A percentile compares a stretch with the other conserved stretches of the same genome.
Evolutionary conservation across 2,797 vertebrate genomes (phyloP).

Genomic region (Myotis planiceps): DNA sequence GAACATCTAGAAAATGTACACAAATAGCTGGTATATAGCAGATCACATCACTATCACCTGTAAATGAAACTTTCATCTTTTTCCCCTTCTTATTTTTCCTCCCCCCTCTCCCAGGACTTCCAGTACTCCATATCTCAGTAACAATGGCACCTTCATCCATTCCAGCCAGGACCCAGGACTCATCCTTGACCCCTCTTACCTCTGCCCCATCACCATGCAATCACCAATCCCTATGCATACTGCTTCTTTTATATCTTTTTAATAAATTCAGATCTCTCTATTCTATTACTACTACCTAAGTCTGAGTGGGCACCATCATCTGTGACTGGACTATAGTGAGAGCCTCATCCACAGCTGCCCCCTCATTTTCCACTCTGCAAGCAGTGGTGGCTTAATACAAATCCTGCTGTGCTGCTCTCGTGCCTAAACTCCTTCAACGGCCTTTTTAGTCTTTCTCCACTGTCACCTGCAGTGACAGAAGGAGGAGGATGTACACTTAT

Average conservation of each 20-base stretch:
- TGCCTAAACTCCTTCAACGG: neutral
- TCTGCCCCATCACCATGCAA: neutral
- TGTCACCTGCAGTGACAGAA: neutral
- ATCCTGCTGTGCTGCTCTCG: neutral
- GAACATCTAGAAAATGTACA: neutral
- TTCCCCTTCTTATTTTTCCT: neutral
- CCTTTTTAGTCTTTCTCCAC: neutral
- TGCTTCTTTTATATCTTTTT: neutral
- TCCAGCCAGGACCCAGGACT: neutral
- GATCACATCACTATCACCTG: neutral
- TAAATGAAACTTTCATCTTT: neutral
- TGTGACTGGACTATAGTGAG: fast-evolving
- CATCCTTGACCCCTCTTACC: neutral
- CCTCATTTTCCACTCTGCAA: neutral
- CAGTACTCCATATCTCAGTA: neutral
- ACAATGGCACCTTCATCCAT: neutral
- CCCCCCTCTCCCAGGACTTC: neutral
- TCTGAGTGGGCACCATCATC: neutral
- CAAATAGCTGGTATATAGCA: neutral
- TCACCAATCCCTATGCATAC: neutral
- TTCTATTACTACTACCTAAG: too few relatives aligned
- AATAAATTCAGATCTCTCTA: neutral
- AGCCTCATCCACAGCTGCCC: neutral
- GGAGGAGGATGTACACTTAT: neutral
- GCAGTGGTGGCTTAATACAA: neutral